These are phyloP conservation scores for Leucoptera coffeella DNA, from an alignment of 2,888 invertebrate genomes.

Conservation along the genomic window DNA sequence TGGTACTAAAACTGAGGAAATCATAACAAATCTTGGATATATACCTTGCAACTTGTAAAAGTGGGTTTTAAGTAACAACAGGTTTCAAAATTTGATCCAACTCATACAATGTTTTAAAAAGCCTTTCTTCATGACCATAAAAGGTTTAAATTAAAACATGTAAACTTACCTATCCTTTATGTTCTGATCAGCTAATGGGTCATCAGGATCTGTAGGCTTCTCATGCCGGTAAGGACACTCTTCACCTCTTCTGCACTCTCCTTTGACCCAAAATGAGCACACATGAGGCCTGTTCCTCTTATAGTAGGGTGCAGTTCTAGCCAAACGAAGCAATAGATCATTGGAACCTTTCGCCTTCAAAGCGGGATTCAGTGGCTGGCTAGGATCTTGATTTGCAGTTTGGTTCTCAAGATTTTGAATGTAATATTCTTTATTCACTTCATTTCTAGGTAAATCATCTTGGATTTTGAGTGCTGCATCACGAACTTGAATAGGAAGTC, in stretches of 20 bases:
- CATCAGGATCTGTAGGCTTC: conserved; percentile 95
- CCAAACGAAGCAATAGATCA: conserved; percentile 80
- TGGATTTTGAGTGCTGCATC: conserved; percentile 87
- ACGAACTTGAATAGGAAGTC: conserved; percentile 79
- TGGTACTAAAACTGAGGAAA: too few relatives aligned
- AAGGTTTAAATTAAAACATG: too few relatives aligned
- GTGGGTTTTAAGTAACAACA: too few relatives aligned
- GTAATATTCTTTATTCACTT: conserved; percentile 92
- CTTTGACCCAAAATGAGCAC: conserved; percentile 98
- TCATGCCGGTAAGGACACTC: conserved; percentile 96
- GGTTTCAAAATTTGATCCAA: too few relatives aligned
- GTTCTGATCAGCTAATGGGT: conserved; percentile 93
- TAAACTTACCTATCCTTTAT: conserved; percentile 74
- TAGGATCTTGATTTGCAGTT: conserved; percentile 35
- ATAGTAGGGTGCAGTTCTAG: conserved; percentile 90
- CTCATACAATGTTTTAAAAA: too few relatives aligned
- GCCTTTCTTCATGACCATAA: too few relatives aligned
- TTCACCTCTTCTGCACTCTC: conserved; percentile 91
- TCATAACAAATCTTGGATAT: too few relatives aligned
- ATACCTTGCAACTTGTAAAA: too few relatives aligned
- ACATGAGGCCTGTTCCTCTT: conserved; percentile 93
- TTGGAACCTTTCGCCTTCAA: conserved; percentile 71
- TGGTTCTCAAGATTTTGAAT: conserved; percentile 86
- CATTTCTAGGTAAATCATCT: conserved; percentile 87
- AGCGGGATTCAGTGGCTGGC: conserved; percentile 55